These are phyloP conservation scores for Rhimphoctona megacephalus DNA, from an alignment of 2,888 invertebrate genomes.

Conservation along the genomic window DNA sequence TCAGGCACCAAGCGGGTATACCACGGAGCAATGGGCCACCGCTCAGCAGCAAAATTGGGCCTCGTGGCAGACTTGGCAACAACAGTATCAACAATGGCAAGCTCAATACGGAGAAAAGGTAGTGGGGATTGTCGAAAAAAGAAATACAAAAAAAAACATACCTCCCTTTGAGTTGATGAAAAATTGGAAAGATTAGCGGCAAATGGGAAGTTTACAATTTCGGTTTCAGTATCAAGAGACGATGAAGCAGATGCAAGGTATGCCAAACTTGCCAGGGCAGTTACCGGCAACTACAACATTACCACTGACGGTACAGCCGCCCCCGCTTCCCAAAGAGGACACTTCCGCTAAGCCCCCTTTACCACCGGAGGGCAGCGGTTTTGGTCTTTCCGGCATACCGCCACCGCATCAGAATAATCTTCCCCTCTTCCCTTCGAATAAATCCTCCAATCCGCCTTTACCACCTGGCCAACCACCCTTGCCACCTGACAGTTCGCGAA, in stretches of 20 bases:
- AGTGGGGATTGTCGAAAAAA: slow-evolving; percentile 65
- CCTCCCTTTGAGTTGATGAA: slow-evolving; percentile 7
- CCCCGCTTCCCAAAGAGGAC: slow-evolving; percentile 83
- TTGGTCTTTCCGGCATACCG: slow-evolving; percentile 78
- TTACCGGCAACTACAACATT: slow-evolving; percentile 57
- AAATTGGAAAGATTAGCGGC: slow-evolving; percentile 11
- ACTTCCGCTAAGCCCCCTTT: slow-evolving; percentile 84
- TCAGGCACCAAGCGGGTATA: slow-evolving; percentile 85
- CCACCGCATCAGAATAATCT: slow-evolving; percentile 82
- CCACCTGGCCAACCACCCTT: slow-evolving; percentile 81
- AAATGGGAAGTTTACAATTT: slow-evolving; percentile 54
- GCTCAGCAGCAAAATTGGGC: slow-evolving; percentile 91
- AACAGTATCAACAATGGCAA: slow-evolving; percentile 92
- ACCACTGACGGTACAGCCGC: slow-evolving; percentile 77
- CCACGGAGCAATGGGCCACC: slow-evolving; percentile 89
- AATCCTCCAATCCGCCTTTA: slow-evolving; percentile 78
- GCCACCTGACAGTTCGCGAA: slow-evolving; percentile 74
- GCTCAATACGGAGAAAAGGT: slow-evolving; percentile 91
- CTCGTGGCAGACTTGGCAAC: slow-evolving; percentile 92
- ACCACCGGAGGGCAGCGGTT: slow-evolving; percentile 84
- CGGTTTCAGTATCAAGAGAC: slow-evolving; percentile 86
- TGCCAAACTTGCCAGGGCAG: slow-evolving; percentile 74
- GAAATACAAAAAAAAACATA: background rate
- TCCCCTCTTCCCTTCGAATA: slow-evolving; percentile 79
- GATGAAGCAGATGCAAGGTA: slow-evolving; percentile 82